Conservation (phyloP, 2,113 vertebrate genomes). For the Genyomyrus donnyi region DNA sequence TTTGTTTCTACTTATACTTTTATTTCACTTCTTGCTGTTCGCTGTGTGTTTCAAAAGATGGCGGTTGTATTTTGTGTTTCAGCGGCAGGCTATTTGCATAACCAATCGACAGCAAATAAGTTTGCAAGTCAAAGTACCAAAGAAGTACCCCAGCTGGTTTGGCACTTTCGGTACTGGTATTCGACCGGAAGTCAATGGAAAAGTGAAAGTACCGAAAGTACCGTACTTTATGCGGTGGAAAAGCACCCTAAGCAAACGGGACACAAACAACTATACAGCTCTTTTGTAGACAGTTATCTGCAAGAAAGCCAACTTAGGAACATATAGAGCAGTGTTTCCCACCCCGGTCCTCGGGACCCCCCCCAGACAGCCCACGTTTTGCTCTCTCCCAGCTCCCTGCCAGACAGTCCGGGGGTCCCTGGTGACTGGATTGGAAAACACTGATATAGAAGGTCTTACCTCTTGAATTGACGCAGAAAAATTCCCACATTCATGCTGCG, state of each 20-base stretch:
- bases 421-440: not conserved
- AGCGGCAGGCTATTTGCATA: too few species aligned
- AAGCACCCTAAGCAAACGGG: not conserved
- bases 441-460: conserved; percentile 48
- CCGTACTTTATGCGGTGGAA: too few species aligned
- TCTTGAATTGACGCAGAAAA: conserved; percentile 74
- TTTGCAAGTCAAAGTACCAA: too few species aligned
- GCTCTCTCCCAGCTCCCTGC: not conserved
- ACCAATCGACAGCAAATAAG: too few species aligned
- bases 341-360: not conserved
- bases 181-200: too few species aligned
- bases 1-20: too few species aligned
- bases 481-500: conserved; percentile 73
- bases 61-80: too few species aligned
- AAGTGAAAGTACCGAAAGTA: too few species aligned
- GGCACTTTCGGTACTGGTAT: too few species aligned
- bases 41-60: too few species aligned
- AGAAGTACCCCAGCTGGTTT: too few species aligned
- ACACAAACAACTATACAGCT: conserved; percentile 3
- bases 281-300: not conserved
- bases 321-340: not conserved
- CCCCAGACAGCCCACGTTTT: not conserved
- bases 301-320: not conserved
- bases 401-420: not conserved
- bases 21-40: too few species aligned